Evolutionary conservation across 2,113 vertebrate species (phyloP).

Genomic region (Cyanoderma ruficeps): DNA sequence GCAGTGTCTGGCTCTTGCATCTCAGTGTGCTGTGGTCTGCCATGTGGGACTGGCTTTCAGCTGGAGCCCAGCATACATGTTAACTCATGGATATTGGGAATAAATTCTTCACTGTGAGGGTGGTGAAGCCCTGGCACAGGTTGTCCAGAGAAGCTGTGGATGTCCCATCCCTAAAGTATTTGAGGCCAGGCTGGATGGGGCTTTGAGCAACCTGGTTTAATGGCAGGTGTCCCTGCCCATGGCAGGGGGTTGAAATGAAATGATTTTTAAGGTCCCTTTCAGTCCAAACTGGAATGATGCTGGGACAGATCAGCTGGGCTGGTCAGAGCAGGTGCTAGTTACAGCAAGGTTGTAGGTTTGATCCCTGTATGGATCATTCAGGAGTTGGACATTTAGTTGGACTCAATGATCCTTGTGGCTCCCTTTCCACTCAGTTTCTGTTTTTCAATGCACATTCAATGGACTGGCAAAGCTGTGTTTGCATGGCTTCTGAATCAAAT

Average conservation of each 20-base stretch:
- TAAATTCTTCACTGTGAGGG: neutral
- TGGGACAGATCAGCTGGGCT: neutral
- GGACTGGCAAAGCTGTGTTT: neutral
- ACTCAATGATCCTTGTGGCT: neutral
- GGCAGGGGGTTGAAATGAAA: neutral
- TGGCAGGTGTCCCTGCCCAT: neutral
- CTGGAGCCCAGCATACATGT: neutral
- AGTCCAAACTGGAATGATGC: neutral
- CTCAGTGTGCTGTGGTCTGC: rapidly evolving
- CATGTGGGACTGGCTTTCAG: neutral
- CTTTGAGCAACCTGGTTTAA: neutral
- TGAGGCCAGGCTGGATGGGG: neutral
- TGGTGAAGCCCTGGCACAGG: neutral
- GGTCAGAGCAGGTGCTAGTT: neutral
- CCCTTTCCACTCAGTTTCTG: neutral
- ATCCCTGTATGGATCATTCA: neutral
- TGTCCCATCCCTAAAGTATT: neutral
- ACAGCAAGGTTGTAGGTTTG: neutral
- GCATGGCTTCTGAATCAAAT: neutral
- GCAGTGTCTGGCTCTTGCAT: neutral
- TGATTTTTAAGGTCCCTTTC: neutral
- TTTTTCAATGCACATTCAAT: neutral
- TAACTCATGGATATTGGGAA: neutral
- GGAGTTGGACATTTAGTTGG: neutral
- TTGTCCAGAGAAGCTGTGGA: neutral